Base-by-base conservation (phyloP, 2,113 vertebrate genomes). In the Anoura caudifer region DNA sequence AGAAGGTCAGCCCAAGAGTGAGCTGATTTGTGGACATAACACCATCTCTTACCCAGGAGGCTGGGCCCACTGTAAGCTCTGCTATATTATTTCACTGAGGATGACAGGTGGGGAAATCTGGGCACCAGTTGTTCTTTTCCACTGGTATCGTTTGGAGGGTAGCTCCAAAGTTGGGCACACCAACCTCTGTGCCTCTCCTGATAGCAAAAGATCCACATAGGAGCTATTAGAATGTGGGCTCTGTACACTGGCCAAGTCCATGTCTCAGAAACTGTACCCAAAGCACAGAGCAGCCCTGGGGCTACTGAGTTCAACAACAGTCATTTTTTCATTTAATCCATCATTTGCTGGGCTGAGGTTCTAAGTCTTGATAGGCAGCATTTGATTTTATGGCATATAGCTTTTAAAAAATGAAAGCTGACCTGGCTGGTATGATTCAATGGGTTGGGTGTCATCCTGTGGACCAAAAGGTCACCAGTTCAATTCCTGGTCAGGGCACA, bases 71-170 rank as follows among this genome's bases (percentile, higher is more conserved):
- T 80, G 93, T 96, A 93, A 97, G 94, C 95, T 96, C 82, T 92
- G 88, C 63, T 95, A 73, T 97, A 88, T 96, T 97, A 97, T 98
- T 92, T 96, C 91, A 41, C 86, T 96, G 95, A 97, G 73, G 72
- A 70, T 97, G 77, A 98, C 97, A 97, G 97, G 97, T 97, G 97
- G 96, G 93, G 41, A 90, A 95, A 96, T 97, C 96, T 96, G 97
- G 97, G 96, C 95, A 91, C 96, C 96, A 98, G 97, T 98, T 98
- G 97, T 98, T 97, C 95, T 97, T 98, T 97, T 97, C 97, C 97
- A 97, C 88, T 97, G 96, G 94, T 97, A 96, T 94, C 31, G 0
- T 95, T 98, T 96, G 77, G 91, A 97, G 93, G 94, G 92, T 94
- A 89, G 95, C 89, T 98, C 95, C 95, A 97, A 97, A 97, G 96